Percentiles rank a stretch among this genome's conserved stretches.
phyloP scores from a whole-genome alignment of 2,888 invertebrate species.

The Rotaria magnacalcarata region DNA sequence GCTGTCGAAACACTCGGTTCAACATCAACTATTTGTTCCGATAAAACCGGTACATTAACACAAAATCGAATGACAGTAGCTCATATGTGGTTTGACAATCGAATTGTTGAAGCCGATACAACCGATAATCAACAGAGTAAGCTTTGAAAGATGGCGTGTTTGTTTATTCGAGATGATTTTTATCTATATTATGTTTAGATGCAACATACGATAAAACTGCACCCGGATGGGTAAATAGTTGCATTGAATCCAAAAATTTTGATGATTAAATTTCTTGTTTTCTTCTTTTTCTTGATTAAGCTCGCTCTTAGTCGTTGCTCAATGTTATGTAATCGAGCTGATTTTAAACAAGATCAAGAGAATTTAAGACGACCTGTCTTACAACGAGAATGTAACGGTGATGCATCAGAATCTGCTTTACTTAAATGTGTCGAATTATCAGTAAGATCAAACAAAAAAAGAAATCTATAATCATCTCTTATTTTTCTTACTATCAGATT shows the following conservation, averaged over 20 bases:
- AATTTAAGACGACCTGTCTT: constrained; percentile 66
- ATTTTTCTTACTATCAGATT: constrained; percentile 48
- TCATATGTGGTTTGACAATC: constrained; percentile 98
- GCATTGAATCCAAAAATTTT: background rate
- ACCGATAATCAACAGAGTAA: constrained; percentile 88
- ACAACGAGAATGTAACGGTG: constrained; percentile 60
- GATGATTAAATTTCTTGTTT: background rate
- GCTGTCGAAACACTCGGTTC: constrained; percentile 98
- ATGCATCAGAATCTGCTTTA: constrained; percentile 62
- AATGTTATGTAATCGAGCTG: constrained; percentile 92
- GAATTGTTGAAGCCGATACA: constrained; percentile 96
- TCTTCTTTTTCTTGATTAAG: constrained; percentile 53
- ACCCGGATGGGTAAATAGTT: constrained; percentile 64
- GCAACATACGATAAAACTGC: constrained; percentile 81
- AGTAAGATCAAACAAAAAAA: background rate
- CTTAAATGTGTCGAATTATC: constrained; percentile 59
- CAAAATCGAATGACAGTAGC: constrained; percentile 99
- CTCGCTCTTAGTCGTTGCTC: constrained; percentile 84
- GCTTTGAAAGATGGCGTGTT: background rate
- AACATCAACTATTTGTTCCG: constrained; percentile 98
- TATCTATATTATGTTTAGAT: background rate
- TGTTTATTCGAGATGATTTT: background rate
- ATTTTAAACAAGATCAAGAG: constrained; percentile 92
- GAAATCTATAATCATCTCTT: background rate
- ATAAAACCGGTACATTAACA: constrained; percentile 95